phyloP scores from a whole-genome alignment of 1,140 invertebrate genomes.

The Drosophila tristis region DNA sequence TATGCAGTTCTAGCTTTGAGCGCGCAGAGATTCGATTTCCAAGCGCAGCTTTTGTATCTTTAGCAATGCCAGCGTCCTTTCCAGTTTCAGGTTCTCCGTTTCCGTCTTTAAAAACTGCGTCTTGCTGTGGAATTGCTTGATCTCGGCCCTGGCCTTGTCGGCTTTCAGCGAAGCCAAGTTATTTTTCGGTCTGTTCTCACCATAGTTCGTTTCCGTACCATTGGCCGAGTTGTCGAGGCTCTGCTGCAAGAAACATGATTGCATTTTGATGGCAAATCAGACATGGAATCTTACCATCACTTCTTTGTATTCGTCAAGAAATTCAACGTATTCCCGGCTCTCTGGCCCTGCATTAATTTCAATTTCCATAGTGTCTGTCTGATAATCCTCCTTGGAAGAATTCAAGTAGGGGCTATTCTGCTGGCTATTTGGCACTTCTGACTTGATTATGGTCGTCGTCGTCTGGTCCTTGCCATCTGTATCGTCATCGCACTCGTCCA shows the following conservation, averaged over 20 bases:
- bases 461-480: too few relatives aligned
- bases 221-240: conserved; percentile 10
- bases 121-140: conserved; percentile 41
- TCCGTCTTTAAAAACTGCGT: conserved; percentile 42
- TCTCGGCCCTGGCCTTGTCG: conserved; percentile 39
- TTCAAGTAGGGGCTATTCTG: too few relatives aligned
- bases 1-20: conserved; percentile 1
- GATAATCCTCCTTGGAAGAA: too few relatives aligned
- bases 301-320: conserved; percentile 28
- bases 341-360: conserved; percentile 5
- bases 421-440: not conserved
- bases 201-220: not conserved
- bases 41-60: conserved; percentile 40
- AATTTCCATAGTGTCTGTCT: conserved; percentile 4
- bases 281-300: not conserved
- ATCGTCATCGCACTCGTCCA: conserved; percentile 8
- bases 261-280: conserved; percentile 4
- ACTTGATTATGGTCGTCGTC: not conserved
- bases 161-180: conserved; percentile 31
- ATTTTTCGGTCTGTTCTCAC: conserved; percentile 17
- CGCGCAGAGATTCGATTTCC: conserved; percentile 40
- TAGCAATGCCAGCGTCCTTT: conserved; percentile 31
- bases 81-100: conserved; percentile 45
- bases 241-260: conserved; percentile 9
- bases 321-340: conserved; percentile 3